These are phyloP conservation scores for Terebella lapidaria DNA, from an alignment of 2,888 invertebrate species.

Conservation along the genomic window DNA sequence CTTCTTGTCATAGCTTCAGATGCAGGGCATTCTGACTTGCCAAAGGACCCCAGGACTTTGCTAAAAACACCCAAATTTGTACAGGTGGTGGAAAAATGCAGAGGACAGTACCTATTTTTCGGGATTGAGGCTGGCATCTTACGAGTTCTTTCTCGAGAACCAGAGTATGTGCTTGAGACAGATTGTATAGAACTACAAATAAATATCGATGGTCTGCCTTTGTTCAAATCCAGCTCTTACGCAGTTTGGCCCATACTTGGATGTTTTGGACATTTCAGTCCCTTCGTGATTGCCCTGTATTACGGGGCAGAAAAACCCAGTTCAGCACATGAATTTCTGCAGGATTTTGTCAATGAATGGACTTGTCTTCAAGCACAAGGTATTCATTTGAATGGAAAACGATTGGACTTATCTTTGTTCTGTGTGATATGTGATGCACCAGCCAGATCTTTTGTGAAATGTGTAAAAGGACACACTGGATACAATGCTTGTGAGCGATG, in stretches of 20 bases:
- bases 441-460: slow-evolving; percentile 3
- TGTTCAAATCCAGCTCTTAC: slow-evolving; percentile 10
- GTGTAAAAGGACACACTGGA: slow-evolving; percentile 5
- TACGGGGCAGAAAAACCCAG: slow-evolving; percentile 1
- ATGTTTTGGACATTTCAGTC: background rate
- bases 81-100: background rate
- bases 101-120: slow-evolving; percentile 11
- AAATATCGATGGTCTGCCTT: slow-evolving; percentile 13
- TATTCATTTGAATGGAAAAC: background rate
- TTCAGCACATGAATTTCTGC: slow-evolving; percentile 2
- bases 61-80: slow-evolving; percentile 1
- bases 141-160: background rate
- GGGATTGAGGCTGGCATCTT: slow-evolving; percentile 4
- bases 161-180: background rate
- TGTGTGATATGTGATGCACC: slow-evolving; percentile 9
- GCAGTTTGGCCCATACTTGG: slow-evolving; percentile 10
- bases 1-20: too few species aligned
- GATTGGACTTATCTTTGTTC: background rate
- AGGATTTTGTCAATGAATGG: slow-evolving; percentile 4
- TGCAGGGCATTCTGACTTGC: background rate
- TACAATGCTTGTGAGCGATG: slow-evolving; percentile 9
- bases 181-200: background rate
- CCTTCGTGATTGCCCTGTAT: slow-evolving; percentile 1
- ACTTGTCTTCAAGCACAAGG: background rate
- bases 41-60: slow-evolving; percentile 8